Conservation (phyloP, 2,888 invertebrate genomes). For the Nemurella pictetii region DNA sequence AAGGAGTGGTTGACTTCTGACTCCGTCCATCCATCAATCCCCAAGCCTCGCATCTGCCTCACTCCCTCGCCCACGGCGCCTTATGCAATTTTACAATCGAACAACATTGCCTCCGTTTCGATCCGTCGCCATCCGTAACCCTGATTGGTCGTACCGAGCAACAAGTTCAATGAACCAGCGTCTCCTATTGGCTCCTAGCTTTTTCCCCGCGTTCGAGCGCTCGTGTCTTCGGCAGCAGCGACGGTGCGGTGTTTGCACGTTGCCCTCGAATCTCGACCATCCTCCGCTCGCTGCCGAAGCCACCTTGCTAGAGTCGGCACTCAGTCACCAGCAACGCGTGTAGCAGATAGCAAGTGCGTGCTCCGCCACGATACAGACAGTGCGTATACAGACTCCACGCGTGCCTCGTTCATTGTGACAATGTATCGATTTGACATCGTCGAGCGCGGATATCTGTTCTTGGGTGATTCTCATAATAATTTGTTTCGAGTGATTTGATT, state of each 20-base stretch:
- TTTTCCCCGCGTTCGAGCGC: not conserved
- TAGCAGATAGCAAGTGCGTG: not conserved
- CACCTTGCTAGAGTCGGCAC: not conserved
- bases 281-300: not conserved
- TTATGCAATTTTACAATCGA: not conserved
- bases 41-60: not conserved
- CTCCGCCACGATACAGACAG: not conserved
- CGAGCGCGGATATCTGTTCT: not conserved
- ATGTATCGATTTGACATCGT: not conserved
- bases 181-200: slow-evolving; percentile 9
- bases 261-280: too few relatives aligned
- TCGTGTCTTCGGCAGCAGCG: not conserved
- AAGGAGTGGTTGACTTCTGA: not conserved
- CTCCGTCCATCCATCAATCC: not conserved
- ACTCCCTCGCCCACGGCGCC: not conserved
- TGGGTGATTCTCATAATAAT: not conserved
- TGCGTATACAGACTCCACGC: not conserved
- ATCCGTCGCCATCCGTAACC: not conserved
- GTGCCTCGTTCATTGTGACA: not conserved
- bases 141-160: not conserved
- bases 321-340: not conserved
- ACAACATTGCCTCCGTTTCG: not conserved
- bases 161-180: slow-evolving; percentile 22
- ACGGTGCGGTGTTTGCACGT: not conserved
- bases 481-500: not conserved